Evolutionary conservation across 1,140 invertebrate species (phyloP), one percentile per base, ranked within the genome.

Genomic region (Sarcophaga bullata): DNA sequence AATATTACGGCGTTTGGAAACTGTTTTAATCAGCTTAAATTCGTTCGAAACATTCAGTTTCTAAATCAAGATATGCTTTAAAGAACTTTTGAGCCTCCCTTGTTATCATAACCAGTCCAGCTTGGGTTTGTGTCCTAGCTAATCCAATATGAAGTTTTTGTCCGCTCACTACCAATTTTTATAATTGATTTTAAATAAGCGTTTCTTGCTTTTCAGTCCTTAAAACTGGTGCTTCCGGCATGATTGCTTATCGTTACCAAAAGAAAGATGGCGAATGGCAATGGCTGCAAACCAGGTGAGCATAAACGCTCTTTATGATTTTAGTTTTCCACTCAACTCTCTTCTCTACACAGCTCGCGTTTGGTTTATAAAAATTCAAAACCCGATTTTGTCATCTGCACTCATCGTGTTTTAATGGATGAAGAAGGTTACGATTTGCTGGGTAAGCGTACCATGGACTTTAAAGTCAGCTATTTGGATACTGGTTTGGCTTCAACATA

Each of bases 311-410:
- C n/a, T 5, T 73, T n/a, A 48, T 17, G 8, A n/a, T 25, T 0
- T 25, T 50, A 19, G 25, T 11, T 0, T 15, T 37, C 46, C 48
- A 17, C 25, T 10, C 47, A 8, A 8, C 8, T 68, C 62, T 52
- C n/a, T 73, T 9, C 8, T 80, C 15, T 49, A 25, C 50, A 10
- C 11, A 98, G 97, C 85, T 98, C 98, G 7, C 93, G 98, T 86
- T 93, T 99, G 75, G 97, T 99, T 50, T 99, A 99, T 91, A 99
- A 99, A 91, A 99, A 99, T 91, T 99, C 98, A 84, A 99, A 99
- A 91, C 98, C 98, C 3, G 98, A 99, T 90, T 99, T 98, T 91
- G 97, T 99, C 82, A 98, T 99, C 83, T 98, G 97, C 89, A 99
- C 97, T 50, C 98, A 99, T 92, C 93, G 98, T 84, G 98, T 98